phyloP scores from a whole-genome alignment of 2,888 invertebrate species.

The Pyrrhosoma nymphula region DNA sequence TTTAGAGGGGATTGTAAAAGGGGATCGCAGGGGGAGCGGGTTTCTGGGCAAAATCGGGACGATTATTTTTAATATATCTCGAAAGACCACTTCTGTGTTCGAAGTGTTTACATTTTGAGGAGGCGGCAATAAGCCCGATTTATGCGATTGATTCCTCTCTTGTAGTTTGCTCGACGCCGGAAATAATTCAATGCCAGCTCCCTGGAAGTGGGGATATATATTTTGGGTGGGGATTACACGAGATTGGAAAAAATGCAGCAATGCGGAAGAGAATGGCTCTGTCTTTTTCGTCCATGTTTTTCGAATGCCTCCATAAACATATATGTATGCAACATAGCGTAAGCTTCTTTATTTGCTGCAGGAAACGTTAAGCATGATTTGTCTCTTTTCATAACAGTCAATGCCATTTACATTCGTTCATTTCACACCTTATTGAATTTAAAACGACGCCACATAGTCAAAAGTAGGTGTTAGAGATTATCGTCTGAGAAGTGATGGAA shows the following conservation, averaged over 20 bases:
- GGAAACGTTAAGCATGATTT: too few species aligned
- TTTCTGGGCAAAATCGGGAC: background rate
- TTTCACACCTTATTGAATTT: too few species aligned
- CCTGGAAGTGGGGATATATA: background rate
- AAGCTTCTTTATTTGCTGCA: too few species aligned
- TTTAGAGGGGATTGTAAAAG: background rate
- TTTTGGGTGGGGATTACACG: background rate
- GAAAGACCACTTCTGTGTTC: background rate
- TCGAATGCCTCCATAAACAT: too few species aligned
- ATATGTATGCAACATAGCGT: background rate
- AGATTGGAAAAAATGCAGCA: background rate
- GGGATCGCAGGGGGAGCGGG: background rate
- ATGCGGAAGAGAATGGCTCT: background rate
- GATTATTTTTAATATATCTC: slow-evolving; percentile 31
- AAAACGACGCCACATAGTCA: too few species aligned
- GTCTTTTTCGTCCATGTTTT: background rate
- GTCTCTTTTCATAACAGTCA: too few species aligned
- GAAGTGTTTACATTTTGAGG: slow-evolving; percentile 7
- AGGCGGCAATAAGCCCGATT: slow-evolving; percentile 21
- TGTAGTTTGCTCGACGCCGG: background rate
- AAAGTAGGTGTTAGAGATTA: too few species aligned
- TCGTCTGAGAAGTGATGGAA: too few species aligned
- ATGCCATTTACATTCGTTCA: too few species aligned
- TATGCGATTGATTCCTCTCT: slow-evolving; percentile 12
- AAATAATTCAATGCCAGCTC: slow-evolving; percentile 3